Percentiles rank a stretch among this genome's conserved stretches.
Conservation (phyloP, 2,888 invertebrate genomes). For the Gastracanthus pulcherrimus region DNA sequence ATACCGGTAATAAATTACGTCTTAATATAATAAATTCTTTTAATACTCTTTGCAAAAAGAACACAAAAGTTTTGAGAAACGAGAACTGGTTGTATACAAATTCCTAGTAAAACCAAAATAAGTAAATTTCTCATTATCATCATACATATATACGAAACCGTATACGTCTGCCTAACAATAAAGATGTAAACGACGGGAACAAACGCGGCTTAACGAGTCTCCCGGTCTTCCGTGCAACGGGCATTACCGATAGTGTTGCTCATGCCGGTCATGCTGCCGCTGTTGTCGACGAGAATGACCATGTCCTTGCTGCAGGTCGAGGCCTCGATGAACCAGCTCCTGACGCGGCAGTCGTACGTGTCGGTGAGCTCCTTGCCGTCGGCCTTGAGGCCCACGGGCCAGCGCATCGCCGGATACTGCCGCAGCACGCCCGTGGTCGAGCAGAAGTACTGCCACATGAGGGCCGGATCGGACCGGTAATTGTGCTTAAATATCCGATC, state of each 20-base stretch:
- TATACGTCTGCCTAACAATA: too few relatives aligned
- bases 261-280: conserved; percentile 97
- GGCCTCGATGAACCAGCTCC: conserved; percentile 98
- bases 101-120: too few relatives aligned
- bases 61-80: too few relatives aligned
- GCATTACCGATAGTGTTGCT: conserved; percentile 80
- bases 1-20: too few relatives aligned
- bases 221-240: too few relatives aligned
- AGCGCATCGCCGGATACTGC: conserved; percentile 87
- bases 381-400: conserved; percentile 59
- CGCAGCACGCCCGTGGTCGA: conserved; percentile 95
- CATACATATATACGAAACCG: too few relatives aligned
- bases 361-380: conserved; percentile 78
- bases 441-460: conserved; percentile 99
- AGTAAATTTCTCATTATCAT: too few relatives aligned
- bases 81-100: too few relatives aligned
- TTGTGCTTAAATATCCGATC: conserved; percentile 92
- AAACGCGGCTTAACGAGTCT: too few relatives aligned
- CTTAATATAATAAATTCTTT: too few relatives aligned
- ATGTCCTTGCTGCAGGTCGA: conserved; percentile 99
- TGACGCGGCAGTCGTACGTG: conserved; percentile 94
- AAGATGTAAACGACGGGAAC: too few relatives aligned
- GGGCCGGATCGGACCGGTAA: conserved; percentile 89
- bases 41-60: too few relatives aligned
- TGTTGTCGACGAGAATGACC: conserved; percentile 95